Conservation (phyloP, 2,888 invertebrate species). For the Coecobrya sp. region DNA sequence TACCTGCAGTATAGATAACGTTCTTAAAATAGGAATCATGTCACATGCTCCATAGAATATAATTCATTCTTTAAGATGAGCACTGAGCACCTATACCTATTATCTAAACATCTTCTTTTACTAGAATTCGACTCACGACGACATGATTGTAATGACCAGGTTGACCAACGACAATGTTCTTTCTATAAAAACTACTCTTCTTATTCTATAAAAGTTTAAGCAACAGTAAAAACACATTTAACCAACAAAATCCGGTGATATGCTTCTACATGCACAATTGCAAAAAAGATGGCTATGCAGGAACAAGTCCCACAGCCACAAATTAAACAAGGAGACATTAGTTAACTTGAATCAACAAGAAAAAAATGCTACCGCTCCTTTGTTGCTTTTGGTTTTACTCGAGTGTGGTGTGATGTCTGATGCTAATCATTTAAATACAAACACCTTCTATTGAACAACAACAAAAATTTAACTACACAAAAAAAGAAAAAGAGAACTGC, state of each 20-base stretch:
- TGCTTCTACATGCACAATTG: neutral
- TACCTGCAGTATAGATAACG: too few species aligned
- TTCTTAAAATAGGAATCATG: neutral
- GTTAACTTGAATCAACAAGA: neutral
- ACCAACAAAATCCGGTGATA: constrained; percentile 21
- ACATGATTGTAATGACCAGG: neutral
- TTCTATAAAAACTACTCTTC: neutral
- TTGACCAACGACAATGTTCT: neutral
- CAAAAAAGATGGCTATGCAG: neutral
- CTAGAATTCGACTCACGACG: neutral
- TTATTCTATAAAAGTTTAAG: neutral
- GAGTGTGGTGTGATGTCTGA: neutral
- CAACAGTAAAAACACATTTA: constrained; percentile 5
- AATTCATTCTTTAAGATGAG: neutral
- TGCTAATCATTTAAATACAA: neutral
- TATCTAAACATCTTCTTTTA: neutral
- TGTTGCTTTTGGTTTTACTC: neutral
- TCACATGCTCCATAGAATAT: neutral
- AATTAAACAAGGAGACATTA: neutral
- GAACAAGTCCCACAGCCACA: neutral
- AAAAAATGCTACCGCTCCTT: constrained; percentile 10
- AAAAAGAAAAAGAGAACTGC: neutral
- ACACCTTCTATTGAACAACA: neutral
- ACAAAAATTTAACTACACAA: neutral
- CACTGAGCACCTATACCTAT: neutral